Base-by-base conservation (phyloP, 1,140 invertebrate genomes). In the Caenorhabditis elegans region DNA sequence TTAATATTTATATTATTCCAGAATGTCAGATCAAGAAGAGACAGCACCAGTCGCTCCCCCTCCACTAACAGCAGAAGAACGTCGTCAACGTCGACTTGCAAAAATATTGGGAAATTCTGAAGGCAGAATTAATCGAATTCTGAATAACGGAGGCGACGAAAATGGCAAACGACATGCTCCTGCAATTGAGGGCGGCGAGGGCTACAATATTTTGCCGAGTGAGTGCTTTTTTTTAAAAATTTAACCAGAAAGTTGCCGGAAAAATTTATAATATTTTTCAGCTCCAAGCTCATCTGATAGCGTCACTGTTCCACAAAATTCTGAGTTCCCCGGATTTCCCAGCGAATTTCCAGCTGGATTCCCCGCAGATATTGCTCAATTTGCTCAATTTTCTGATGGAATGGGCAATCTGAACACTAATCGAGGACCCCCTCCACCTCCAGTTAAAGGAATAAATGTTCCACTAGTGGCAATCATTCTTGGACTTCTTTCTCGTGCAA, bases 101-200 rank as follows among this genome's bases (percentile, higher is more conserved):
- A 60, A 65, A 47, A 79, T 79, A 24, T 43, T 79, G 17, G 78
- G 55, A 22, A 79, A 70, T 65, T 39, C 78, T 2, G 78, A 79
- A 70, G 51, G 36, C 4, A n/a, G 78, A 43, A 79, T 79, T 10
- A 65, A 51, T 55, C 51, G 28, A 70, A 79, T 79, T 47, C 24
- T 79, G 77, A 53, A 49, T 43, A 78, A 78, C 36, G 43, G 43
- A 31, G 43, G 13, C 28, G 49, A 60, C 70, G 51, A 28, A 19
- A 43, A 48, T 15, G 78, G 55, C 31, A 65, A 43, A 17, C 17
- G 78, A 47, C 51, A 79, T 22, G 78, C 78, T 3, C 78, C 78
- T n/a, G 78, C 78, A 10, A 79, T 79, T 19, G 78, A 79, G 53
- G 78, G 78, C 24, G 78, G 78, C 3, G 78, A 79, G 8, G 78